A percentile compares a stretch with the other conserved stretches of the same genome.
Evolutionary conservation across 2,888 invertebrate species (phyloP).

Genomic region (Allygus modestus): DNA sequence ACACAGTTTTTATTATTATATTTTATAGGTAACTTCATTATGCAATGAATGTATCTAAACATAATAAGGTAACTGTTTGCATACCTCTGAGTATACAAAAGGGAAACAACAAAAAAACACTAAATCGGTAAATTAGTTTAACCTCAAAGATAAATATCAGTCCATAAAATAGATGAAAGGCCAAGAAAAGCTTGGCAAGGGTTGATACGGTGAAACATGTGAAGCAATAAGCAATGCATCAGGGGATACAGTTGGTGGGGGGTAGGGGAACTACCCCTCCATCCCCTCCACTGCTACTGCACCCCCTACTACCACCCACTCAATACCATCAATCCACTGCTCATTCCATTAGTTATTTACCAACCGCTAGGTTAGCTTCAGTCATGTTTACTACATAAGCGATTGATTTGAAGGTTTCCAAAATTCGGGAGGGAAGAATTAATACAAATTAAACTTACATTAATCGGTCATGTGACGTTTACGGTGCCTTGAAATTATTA

Average conservation of each 20-base stretch:
- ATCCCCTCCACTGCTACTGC: slow-evolving; percentile 15
- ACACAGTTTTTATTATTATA: too few relatives aligned
- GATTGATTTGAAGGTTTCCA: background rate
- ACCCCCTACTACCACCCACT: slow-evolving; percentile 14
- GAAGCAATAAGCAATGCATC: slow-evolving; percentile 54
- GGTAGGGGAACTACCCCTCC: slow-evolving; percentile 4
- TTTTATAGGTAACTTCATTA: too few relatives aligned
- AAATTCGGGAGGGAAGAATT: background rate
- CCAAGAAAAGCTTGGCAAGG: slow-evolving; percentile 28
- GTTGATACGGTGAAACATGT: slow-evolving; percentile 54
- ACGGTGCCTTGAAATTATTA: too few relatives aligned
- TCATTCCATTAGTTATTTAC: slow-evolving; percentile 45
- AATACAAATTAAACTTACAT: too few relatives aligned
- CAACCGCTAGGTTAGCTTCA: background rate
- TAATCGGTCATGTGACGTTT: too few relatives aligned
- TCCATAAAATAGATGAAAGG: slow-evolving; percentile 43
- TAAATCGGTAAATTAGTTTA: slow-evolving; percentile 27
- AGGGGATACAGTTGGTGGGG: slow-evolving; percentile 23
- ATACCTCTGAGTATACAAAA: background rate
- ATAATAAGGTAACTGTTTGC: too few relatives aligned
- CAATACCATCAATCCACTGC: slow-evolving; percentile 34
- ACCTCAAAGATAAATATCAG: slow-evolving; percentile 41
- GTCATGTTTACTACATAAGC: background rate
- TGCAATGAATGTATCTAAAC: too few relatives aligned
- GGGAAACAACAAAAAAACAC: background rate